Conservation (phyloP, 2,797 vertebrate genomes). For the Pteropus rufus region DNA sequence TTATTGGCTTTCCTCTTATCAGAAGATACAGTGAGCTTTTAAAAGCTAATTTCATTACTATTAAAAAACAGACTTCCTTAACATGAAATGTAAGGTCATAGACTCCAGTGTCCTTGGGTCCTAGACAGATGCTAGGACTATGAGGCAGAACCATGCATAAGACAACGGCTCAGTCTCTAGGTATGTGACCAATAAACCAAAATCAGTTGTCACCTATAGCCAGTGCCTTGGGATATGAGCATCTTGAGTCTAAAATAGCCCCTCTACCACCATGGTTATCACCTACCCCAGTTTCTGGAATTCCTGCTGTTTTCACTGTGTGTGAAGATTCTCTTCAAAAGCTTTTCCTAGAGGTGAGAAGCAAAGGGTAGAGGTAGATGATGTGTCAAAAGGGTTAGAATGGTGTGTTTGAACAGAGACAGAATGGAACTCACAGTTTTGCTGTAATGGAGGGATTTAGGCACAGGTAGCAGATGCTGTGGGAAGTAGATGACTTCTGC, state of each 20-base stretch:
- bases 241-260: neutral
- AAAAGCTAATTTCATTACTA: constrained; percentile 34
- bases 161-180: neutral
- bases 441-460: neutral
- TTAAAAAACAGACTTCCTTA: neutral
- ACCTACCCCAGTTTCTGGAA: neutral
- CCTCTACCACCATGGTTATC: neutral
- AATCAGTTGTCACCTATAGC: neutral
- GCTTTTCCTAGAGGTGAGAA: neutral
- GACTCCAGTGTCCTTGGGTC: neutral
- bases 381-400: neutral
- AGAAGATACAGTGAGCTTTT: constrained; percentile 5
- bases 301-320: neutral
- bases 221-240: neutral
- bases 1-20: constrained; percentile 5
- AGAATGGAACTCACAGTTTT: neutral
- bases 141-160: neutral
- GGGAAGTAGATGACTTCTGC: neutral
- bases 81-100: neutral
- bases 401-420: neutral
- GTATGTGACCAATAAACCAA: neutral
- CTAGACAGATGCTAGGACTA: neutral
- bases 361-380: neutral
- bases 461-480: neutral
- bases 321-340: neutral